Evolutionary conservation across 2,797 vertebrate species (phyloP).

Genomic region (Poeciliopsis turneri): DNA sequence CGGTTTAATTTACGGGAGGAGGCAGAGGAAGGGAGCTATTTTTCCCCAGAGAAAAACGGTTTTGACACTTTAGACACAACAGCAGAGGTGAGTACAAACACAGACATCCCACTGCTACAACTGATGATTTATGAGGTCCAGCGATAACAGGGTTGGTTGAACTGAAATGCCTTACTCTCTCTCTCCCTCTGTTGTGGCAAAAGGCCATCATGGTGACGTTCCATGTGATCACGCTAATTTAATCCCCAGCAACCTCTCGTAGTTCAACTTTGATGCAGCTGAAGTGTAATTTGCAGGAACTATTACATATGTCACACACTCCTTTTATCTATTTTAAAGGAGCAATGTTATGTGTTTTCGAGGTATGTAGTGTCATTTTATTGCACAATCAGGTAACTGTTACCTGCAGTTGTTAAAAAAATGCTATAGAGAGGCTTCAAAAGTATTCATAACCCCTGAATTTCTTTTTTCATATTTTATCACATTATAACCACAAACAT

Average conservation of each 20-base stretch:
- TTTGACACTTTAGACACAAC: conserved; percentile 39
- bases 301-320: conserved; percentile 26
- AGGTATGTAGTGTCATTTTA: no score
- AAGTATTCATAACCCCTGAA: no score
- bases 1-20: conserved; percentile 33
- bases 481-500: no score
- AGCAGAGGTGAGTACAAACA: conserved; percentile 53
- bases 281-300: conserved; percentile 31
- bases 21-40: conserved; percentile 23
- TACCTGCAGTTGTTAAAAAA: no score
- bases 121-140: conserved; percentile 40
- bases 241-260: conserved; percentile 25
- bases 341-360: not conserved
- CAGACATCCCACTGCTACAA: conserved; percentile 38
- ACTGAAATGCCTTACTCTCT: conserved; percentile 19
- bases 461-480: no score
- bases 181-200: conserved; percentile 27
- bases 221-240: conserved; percentile 49
- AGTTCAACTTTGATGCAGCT: conserved; percentile 37
- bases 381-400: no score
- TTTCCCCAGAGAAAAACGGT: conserved; percentile 14
- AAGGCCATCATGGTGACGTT: conserved; percentile 36
- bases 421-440: no score
- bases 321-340: conserved; percentile 18
- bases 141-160: conserved; percentile 22